These are phyloP conservation scores for Schizothorax lantsangensis DNA, from an alignment of 2,797 vertebrate species.

Conservation along the genomic window DNA sequence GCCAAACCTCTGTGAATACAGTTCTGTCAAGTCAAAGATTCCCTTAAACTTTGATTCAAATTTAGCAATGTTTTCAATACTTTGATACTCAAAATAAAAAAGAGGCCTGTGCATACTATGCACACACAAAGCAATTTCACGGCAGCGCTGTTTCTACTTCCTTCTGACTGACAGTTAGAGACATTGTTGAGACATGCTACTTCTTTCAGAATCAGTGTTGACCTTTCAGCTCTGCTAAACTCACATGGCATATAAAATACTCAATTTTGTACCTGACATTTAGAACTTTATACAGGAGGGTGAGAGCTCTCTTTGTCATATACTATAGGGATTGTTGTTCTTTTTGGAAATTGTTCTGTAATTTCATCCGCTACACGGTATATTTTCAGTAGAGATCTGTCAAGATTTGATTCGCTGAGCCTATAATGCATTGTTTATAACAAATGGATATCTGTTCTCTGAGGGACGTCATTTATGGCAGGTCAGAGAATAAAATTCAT, in stretches of 20 bases:
- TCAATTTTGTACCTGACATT: constrained; percentile 28
- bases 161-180: constrained; percentile 10
- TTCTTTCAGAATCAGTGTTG: constrained; percentile 20
- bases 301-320: not conserved
- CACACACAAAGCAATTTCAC: not conserved
- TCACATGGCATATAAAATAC: constrained; percentile 23
- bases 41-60: constrained; percentile 18
- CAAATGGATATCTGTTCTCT: constrained; percentile 10
- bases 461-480: not conserved
- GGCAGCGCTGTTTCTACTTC: not conserved
- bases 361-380: not conserved
- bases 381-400: not conserved
- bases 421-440: not conserved
- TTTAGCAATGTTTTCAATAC: constrained; percentile 7
- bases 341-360: constrained; percentile 10
- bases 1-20: constrained; percentile 7
- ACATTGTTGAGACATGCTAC: constrained; percentile 5
- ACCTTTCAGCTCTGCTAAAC: constrained; percentile 18
- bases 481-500: not conserved
- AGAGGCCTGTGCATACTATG: too few relatives aligned
- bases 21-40: constrained; percentile 27
- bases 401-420: not conserved
- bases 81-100: constrained; percentile 14
- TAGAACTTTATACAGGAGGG: not conserved
- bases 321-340: not conserved